Conservation (phyloP, 2,888 invertebrate species). For the Standfussiana lucernea region DNA sequence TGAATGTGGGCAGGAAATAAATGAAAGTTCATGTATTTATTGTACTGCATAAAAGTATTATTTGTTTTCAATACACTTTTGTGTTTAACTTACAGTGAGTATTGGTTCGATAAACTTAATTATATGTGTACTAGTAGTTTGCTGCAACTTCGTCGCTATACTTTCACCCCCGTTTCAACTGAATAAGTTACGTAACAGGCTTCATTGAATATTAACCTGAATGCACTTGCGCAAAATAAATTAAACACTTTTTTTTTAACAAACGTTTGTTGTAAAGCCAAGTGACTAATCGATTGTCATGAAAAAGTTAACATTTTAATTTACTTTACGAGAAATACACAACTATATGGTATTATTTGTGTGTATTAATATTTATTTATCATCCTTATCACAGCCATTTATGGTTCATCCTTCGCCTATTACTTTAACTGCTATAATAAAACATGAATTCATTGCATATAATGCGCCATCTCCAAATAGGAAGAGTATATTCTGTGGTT, state of each 20-base stretch:
- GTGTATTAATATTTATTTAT: slow-evolving; percentile 12
- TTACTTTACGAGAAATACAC: not conserved
- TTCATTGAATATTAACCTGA: not conserved
- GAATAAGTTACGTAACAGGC: not conserved
- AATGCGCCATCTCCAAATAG: slow-evolving; percentile 35
- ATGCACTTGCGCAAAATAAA: not conserved
- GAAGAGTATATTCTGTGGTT: slow-evolving; percentile 26
- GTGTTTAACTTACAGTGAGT: not conserved
- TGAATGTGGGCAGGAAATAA: slow-evolving; percentile 10
- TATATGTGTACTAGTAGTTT: not conserved
- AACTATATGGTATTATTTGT: not conserved
- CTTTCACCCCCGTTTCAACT: not conserved
- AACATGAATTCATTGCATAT: slow-evolving; percentile 48
- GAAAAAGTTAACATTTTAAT: not conserved
- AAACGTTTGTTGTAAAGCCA: not conserved
- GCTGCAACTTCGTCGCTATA: not conserved
- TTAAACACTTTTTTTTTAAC: not conserved
- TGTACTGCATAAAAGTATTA: not conserved
- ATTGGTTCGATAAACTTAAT: slow-evolving; percentile 5
- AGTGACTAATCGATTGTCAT: not conserved
- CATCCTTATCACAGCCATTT: slow-evolving; percentile 23
- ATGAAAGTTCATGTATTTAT: slow-evolving; percentile 14
- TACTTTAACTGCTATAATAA: slow-evolving; percentile 40
- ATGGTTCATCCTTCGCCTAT: slow-evolving; percentile 20
- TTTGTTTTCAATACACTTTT: slow-evolving; percentile 18